phyloP scores from a whole-genome alignment of 2,888 invertebrate genomes.

The Blera fallax region DNA sequence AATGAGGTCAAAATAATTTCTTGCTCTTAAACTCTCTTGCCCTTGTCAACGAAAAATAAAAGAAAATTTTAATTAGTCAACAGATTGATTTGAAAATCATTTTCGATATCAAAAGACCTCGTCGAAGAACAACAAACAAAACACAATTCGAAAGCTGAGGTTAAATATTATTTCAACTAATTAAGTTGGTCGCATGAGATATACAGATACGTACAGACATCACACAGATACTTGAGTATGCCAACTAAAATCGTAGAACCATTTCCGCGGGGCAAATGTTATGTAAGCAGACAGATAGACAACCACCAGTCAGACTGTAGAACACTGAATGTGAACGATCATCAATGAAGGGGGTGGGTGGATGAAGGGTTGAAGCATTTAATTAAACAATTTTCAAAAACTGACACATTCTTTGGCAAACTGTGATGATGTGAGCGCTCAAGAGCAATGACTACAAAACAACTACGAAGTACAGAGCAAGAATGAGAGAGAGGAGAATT shows the following conservation, averaged over 20 bases:
- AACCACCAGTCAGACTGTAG: conserved; percentile 3
- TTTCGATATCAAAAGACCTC: conserved; percentile 31
- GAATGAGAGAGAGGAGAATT: not conserved
- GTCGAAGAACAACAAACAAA: not conserved
- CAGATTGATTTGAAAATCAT: conserved; percentile 47
- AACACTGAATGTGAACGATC: conserved; percentile 7
- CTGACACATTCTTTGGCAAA: conserved; percentile 24
- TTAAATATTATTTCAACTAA: conserved; percentile 59
- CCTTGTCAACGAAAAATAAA: conserved; percentile 25
- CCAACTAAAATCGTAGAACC: conserved; percentile 10
- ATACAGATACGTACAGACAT: not conserved
- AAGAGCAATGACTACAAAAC: conserved; percentile 8
- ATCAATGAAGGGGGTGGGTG: not conserved
- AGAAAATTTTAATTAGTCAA: conserved; percentile 45
- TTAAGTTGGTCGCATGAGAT: conserved; percentile 42
- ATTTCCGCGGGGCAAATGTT: conserved; percentile 39
- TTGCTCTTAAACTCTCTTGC: not conserved
- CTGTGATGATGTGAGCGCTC: not conserved
- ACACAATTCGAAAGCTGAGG: not conserved
- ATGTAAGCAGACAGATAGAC: conserved; percentile 34
- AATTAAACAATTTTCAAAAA: conserved; percentile 57
- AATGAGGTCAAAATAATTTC: conserved; percentile 15
- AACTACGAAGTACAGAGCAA: not conserved
- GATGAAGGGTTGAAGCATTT: conserved; percentile 41
- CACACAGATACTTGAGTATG: not conserved